Percentiles rank a stretch among this genome's conserved stretches.
These are phyloP conservation scores for Dione juno DNA, from an alignment of 2,888 invertebrate genomes.

Conservation along the genomic window DNA sequence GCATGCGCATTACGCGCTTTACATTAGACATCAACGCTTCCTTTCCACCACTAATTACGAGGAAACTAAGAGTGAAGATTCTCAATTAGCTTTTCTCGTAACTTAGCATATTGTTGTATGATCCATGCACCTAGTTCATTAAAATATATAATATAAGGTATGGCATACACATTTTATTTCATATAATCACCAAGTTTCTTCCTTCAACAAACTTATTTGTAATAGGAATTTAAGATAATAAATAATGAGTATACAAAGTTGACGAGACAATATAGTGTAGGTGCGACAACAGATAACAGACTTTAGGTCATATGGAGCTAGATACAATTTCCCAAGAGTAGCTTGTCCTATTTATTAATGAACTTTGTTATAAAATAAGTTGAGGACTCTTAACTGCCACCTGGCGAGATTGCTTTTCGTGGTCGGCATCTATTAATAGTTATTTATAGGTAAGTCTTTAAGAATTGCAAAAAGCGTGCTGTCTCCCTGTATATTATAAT, in stretches of 20 bases:
- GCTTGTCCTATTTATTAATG: conserved; percentile 64
- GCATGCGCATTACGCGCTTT: conserved; percentile 53
- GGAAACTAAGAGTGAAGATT: conserved; percentile 41
- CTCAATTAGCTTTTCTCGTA: conserved; percentile 35
- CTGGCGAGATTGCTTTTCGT: conserved; percentile 79
- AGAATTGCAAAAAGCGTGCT: conserved; percentile 51
- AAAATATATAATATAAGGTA: conserved; percentile 30
- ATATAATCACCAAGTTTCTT: conserved; percentile 38
- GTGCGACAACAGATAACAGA: conserved; percentile 54
- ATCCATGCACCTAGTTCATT: conserved; percentile 27
- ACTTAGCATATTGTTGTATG: conserved; percentile 15
- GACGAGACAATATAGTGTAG: conserved; percentile 47
- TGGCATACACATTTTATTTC: conserved; percentile 33
- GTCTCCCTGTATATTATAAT: not conserved
- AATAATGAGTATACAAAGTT: conserved; percentile 73
- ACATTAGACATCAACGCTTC: conserved; percentile 63
- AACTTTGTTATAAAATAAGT: conserved; percentile 78
- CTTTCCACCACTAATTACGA: conserved; percentile 46
- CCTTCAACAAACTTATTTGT: conserved; percentile 36
- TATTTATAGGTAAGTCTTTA: conserved; percentile 76
- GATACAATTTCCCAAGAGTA: conserved; percentile 58
- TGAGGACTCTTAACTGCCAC: conserved; percentile 77
- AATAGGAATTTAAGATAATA: conserved; percentile 58
- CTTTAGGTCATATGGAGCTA: conserved; percentile 53
- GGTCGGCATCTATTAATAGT: conserved; percentile 77